Conservation (phyloP, 2,888 invertebrate species). For the Pyrocoelia pectoralis region DNA sequence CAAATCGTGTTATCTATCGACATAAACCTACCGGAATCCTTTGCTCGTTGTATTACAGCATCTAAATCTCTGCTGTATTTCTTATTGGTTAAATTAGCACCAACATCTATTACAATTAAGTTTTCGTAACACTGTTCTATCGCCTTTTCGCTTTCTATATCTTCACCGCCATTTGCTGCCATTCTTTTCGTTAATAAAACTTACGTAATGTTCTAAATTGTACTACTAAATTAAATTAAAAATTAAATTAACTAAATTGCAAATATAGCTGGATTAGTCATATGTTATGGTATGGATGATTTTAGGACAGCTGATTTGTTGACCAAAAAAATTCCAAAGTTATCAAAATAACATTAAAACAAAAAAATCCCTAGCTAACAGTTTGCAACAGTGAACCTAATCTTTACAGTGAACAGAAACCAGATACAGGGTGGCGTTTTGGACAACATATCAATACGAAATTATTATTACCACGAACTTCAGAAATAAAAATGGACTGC, state of each 20-base stretch:
- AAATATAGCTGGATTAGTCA: constrained; percentile 45
- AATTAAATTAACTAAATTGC: constrained; percentile 35
- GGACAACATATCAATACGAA: too few species aligned
- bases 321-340: not conserved
- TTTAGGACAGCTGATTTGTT: constrained; percentile 13
- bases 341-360: too few species aligned
- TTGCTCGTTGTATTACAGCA: constrained; percentile 89
- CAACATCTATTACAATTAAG: constrained; percentile 90
- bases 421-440: too few species aligned
- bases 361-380: not conserved
- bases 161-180: constrained; percentile 24
- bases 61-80: constrained; percentile 93
- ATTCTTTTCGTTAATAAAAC: constrained; percentile 9
- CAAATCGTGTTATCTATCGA: too few species aligned
- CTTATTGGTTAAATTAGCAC: constrained; percentile 93
- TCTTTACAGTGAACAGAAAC: too few species aligned
- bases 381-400: too few species aligned
- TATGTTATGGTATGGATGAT: constrained; percentile 12
- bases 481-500: too few species aligned
- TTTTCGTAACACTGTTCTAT: constrained; percentile 89
- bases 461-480: too few species aligned
- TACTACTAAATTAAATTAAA: constrained; percentile 23
- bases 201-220: constrained; percentile 17
- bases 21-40: constrained; percentile 87
- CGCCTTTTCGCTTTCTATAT: constrained; percentile 30